Evolutionary conservation across 2,888 invertebrate genomes (phyloP).

Genomic region (Oxytorus armatus): DNA sequence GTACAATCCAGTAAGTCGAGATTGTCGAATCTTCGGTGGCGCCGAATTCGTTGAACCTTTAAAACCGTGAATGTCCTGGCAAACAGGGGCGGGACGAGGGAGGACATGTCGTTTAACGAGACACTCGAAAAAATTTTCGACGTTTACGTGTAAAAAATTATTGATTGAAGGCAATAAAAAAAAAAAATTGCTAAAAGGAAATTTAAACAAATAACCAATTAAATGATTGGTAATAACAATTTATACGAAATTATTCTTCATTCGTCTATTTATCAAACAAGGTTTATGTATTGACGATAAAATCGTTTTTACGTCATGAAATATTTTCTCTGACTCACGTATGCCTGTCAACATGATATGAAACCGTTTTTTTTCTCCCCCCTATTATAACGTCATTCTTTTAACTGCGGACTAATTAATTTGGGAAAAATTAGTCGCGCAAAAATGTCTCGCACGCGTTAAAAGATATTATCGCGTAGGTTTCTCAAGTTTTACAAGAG

Average conservation of each 20-base stretch:
- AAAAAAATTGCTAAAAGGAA: background rate
- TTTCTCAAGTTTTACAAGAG: too few relatives aligned
- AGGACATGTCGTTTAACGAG: conserved; percentile 57
- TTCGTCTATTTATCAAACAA: too few relatives aligned
- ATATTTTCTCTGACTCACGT: too few relatives aligned
- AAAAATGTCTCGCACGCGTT: too few relatives aligned
- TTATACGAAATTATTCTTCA: background rate
- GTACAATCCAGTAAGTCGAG: conserved; percentile 44
- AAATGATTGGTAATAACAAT: background rate
- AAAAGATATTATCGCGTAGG: too few relatives aligned
- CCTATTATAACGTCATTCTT: too few relatives aligned
- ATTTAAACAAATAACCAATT: background rate
- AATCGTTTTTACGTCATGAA: too few relatives aligned
- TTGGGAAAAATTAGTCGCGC: too few relatives aligned
- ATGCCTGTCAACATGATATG: too few relatives aligned
- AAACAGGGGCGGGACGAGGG: conserved; percentile 4
- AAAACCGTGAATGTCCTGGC: conserved; percentile 52
- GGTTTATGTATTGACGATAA: too few relatives aligned
- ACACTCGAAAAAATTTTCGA: conserved; percentile 29
- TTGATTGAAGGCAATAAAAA: background rate
- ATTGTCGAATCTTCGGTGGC: conserved; percentile 71
- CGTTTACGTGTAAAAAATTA: conserved; percentile 3
- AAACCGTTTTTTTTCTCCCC: too few relatives aligned
- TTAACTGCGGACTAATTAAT: too few relatives aligned
- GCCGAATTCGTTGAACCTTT: conserved; percentile 74